Evolutionary conservation across 2,888 invertebrate species (phyloP).

Genomic region (Pantelozetes paolii): DNA sequence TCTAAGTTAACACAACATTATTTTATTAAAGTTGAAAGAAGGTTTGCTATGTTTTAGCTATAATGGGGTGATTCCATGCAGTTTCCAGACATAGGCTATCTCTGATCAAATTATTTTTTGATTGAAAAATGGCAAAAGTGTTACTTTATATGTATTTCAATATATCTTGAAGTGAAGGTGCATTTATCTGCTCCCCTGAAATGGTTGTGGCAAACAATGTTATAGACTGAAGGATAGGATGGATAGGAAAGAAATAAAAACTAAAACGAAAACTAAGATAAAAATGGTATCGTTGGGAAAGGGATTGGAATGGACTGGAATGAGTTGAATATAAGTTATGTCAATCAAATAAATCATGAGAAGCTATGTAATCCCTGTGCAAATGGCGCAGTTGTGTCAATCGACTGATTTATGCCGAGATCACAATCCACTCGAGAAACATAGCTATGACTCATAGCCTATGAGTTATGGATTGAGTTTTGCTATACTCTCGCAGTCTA

Average conservation of each 20-base stretch:
- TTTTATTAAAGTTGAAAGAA: no score
- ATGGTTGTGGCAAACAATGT: no score
- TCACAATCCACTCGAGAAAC: constrained; percentile 34
- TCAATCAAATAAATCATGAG: background rate
- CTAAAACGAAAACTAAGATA: background rate
- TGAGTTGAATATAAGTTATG: constrained; percentile 9
- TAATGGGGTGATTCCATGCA: no score
- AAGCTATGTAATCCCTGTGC: constrained; percentile 11
- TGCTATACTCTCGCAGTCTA: constrained; percentile 10
- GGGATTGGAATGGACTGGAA: background rate
- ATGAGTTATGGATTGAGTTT: constrained; percentile 29
- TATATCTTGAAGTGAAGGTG: no score
- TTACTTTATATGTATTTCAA: no score
- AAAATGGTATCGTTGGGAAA: background rate
- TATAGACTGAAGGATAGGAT: background rate
- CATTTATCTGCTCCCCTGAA: no score
- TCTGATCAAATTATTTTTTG: no score
- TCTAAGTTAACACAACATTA: no score
- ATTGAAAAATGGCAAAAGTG: no score
- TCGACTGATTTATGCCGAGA: constrained; percentile 24
- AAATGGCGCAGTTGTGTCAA: constrained; percentile 31
- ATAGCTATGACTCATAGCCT: no score
- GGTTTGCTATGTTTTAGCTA: no score
- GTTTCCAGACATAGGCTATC: no score
- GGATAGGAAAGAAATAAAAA: constrained; percentile 7